Base-by-base conservation (phyloP, 92 coral and sea anemone species). In the Siderastrea siderea region DNA sequence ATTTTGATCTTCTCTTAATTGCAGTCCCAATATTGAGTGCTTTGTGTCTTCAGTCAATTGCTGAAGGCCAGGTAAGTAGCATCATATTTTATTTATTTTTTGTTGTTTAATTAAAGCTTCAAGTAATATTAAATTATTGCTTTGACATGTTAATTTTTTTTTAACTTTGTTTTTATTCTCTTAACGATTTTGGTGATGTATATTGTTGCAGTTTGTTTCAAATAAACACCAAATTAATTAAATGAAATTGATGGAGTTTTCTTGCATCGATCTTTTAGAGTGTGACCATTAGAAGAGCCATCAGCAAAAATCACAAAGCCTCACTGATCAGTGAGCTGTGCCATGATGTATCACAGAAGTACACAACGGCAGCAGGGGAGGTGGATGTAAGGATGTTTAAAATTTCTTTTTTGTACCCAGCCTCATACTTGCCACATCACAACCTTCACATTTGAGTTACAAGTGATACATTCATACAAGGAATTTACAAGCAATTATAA, bases 241-340 rank as follows among this genome's bases (percentile, higher is more conserved):
- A 16, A 68, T 65, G 11, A 5, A 14, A 7, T 60, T 26, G 7
- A 47, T 12, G 52, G 50, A 16, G n/a, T 17, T 19, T 65, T 68
- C 11, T 53, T 60, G 0, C 14, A 6, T 15, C 66, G 7, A 12
- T 58, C 0, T 65, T 82, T 51, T 59, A 97, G 99, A 88, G 94
- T 86, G 92, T 97, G 14, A 97, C 99, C 15, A 95, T 97, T 48
- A 93, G 95, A 49, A 86, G 99, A 80, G 99, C 99, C 49, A 92
- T 97, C 12, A 82, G 88, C 15, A 97, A 97, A 82, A 95, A 95
- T 57, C 98, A 94, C 88, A 97, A 97, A 80, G 89, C 98, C 7
- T 81, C 91, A 4, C 87, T 97, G 62, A 95, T 97, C 58, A 90
- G 99, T 82, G 96, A 95, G 67, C 95, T 97, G 52, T 94, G 98